Evolutionary conservation across 2,113 vertebrate genomes (phyloP), one percentile per base, ranked within the genome.

Genomic region (Amia ocellicauda): DNA sequence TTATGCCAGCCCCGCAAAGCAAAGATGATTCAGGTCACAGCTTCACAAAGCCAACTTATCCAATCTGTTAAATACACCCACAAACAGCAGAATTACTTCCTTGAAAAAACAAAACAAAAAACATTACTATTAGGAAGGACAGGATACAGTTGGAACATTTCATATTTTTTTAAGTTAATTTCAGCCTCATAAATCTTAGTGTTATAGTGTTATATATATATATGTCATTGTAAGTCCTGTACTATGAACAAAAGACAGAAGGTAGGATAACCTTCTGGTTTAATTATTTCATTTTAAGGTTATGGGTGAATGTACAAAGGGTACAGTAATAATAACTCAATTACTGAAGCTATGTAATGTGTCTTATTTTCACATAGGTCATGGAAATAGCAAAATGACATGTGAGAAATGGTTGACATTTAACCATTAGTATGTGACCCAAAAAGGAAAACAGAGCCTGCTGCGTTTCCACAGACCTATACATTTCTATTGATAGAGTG

Each of bases 41-140:
- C 63, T 55, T 66, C 28, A 20, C 55, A 50, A 23, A 43, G 26
- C 31, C 31, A 36, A 11, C 31, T 36, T 7, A 36, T 7, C 31
- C 31, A 36, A 36, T 36, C 11, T n/a, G n/a, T n/a, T n/a, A n/a
- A n/a, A n/a, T n/a, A n/a, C n/a, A n/a, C n/a, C 26, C 52, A 27
- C 40, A 14, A 28, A 26, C 52, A 16, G 40, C 10, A 40, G 40
- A 41, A 43, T 11, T 19, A 4, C 7, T 54, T 36, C 63, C n/a
- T 31, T n/a, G 58, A 43, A 57, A 49, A 51, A 56, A 31, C 53
- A 11, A 42, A 28, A 56, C 7, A 24, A 27, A 55, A 36, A 43
- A 47, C n/a, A 65, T 67, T 72, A 69, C 77, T 29, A 57, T 74
- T 22, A 72, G 31, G 24, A 62, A 61, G 51, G 19, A 50, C 58